phyloP scores from a whole-genome alignment of 1,140 invertebrate species.

The Battus philenor region DNA sequence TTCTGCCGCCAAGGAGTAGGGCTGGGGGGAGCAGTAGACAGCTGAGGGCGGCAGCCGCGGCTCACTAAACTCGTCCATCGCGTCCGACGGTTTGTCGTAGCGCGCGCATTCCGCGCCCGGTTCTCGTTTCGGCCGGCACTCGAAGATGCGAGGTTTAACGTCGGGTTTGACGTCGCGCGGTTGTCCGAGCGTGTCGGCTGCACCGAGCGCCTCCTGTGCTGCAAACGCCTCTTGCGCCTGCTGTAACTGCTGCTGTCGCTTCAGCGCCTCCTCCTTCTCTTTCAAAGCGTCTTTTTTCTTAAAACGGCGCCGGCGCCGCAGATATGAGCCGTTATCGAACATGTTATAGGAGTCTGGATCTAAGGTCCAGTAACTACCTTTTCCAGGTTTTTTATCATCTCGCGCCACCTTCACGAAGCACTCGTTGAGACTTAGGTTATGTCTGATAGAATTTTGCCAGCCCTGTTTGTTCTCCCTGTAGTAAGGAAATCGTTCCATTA shows the following conservation, averaged over 20 bases:
- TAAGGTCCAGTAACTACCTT: slow-evolving; percentile 98
- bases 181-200: slow-evolving; percentile 56
- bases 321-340: slow-evolving; percentile 98
- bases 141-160: slow-evolving; percentile 77
- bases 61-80: slow-evolving; percentile 64
- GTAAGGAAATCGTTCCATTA: slow-evolving; percentile 98
- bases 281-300: slow-evolving; percentile 96
- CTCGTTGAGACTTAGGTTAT: slow-evolving; percentile 98
- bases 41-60: slow-evolving; percentile 70
- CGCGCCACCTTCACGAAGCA: slow-evolving; percentile 97
- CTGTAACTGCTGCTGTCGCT: slow-evolving; percentile 82
- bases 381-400: slow-evolving; percentile 95
- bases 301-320: slow-evolving; percentile 92
- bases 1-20: slow-evolving; percentile 70
- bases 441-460: slow-evolving; percentile 96
- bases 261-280: slow-evolving; percentile 91
- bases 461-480: slow-evolving; percentile 98
- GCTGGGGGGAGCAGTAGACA: slow-evolving; percentile 73
- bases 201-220: slow-evolving; percentile 73
- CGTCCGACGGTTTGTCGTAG: slow-evolving; percentile 71
- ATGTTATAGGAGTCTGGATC: slow-evolving; percentile 98
- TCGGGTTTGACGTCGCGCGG: slow-evolving; percentile 72
- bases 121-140: slow-evolving; percentile 80
- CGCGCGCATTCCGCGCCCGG: slow-evolving; percentile 77
- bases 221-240: slow-evolving; percentile 69